These are phyloP conservation scores for Rhagoletis pomonella DNA, from an alignment of 1,140 invertebrate species.

Conservation along the genomic window DNA sequence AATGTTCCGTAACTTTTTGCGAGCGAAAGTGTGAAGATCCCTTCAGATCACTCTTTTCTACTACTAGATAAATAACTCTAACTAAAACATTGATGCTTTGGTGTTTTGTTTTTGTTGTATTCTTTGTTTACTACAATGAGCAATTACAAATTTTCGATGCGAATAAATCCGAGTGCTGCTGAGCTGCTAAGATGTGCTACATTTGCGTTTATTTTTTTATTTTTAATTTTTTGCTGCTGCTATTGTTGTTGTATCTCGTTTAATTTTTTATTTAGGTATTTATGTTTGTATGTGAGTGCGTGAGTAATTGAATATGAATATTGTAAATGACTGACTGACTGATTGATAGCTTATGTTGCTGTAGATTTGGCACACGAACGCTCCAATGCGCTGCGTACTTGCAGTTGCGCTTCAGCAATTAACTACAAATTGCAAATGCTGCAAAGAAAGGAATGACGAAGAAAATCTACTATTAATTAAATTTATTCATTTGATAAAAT, in stretches of 20 bases:
- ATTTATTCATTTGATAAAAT: constrained; percentile 3
- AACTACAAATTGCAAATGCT: constrained; percentile 31
- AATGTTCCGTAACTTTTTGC: neutral
- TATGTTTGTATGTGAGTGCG: neutral
- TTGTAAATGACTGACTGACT: neutral
- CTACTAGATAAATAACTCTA: neutral
- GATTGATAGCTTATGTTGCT: constrained; percentile 48
- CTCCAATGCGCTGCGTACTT: constrained; percentile 21
- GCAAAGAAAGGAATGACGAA: neutral
- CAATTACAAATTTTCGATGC: neutral
- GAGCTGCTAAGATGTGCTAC: neutral
- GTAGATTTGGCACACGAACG: constrained; percentile 45
- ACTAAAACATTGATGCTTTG: constrained; percentile 43
- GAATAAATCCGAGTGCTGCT: neutral
- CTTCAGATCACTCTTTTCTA: neutral
- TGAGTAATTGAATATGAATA: constrained; percentile 3
- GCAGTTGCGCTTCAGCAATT: constrained; percentile 39
- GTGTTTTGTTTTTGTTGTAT: constrained; percentile 14
- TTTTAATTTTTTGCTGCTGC: neutral
- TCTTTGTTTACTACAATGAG: constrained; percentile 19
- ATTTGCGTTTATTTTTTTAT: neutral
- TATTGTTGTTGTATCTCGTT: neutral
- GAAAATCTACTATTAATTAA: constrained; percentile 34
- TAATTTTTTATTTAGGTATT: neutral
- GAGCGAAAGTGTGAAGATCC: neutral